Conservation (phyloP, 2,113 vertebrate genomes). For the Cyprinus carpio region DNA sequence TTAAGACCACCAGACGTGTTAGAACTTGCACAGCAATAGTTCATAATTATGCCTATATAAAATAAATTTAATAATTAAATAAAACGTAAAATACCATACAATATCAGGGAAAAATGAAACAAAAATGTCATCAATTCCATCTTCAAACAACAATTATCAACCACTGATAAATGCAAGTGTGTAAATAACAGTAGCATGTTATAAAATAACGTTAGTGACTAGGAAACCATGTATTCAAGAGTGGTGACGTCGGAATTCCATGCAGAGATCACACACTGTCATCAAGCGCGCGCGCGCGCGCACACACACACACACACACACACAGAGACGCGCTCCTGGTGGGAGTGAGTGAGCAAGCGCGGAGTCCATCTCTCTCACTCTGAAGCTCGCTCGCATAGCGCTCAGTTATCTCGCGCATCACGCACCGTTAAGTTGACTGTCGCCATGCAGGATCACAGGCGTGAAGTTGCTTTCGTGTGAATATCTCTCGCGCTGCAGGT, state of each 20-base stretch:
- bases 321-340: constrained; percentile 56
- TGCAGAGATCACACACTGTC: constrained; percentile 42
- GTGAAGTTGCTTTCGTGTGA: constrained; percentile 51
- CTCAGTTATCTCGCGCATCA: constrained; percentile 4
- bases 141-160: neutral
- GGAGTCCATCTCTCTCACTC: constrained; percentile 58
- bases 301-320: constrained; percentile 38
- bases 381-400: constrained; percentile 35
- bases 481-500: constrained; percentile 42
- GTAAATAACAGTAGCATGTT: neutral
- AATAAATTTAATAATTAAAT: neutral
- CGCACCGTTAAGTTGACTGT: constrained; percentile 27
- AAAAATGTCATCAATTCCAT: neutral
- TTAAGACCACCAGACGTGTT: neutral
- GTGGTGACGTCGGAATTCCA: constrained; percentile 58
- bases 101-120: neutral
- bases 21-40: neutral
- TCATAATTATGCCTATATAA: neutral
- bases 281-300: too few species aligned
- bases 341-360: constrained; percentile 66
- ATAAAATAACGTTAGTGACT: neutral
- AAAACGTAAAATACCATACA: too few species aligned
- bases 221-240: neutral
- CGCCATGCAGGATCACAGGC: constrained; percentile 12
- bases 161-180: too few species aligned